These are phyloP conservation scores for Drosophila biarmipes DNA, from an alignment of 1,140 invertebrate genomes.

Conservation along the genomic window DNA sequence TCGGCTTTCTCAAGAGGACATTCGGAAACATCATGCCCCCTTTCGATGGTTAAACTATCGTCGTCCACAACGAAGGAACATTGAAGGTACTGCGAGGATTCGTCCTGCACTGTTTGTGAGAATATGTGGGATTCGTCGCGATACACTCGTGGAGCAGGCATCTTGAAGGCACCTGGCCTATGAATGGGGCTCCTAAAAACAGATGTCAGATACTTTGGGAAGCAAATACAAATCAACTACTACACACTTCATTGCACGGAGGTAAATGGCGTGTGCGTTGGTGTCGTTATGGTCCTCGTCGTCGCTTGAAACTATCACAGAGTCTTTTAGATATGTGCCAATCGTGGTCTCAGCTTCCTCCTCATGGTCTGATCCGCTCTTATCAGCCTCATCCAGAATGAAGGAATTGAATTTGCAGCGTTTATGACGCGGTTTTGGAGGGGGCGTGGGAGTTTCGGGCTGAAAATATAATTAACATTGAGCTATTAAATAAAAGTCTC, in stretches of 20 bases:
- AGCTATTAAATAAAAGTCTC: not conserved
- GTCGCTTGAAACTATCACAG: slow-evolving; percentile 79
- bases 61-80: slow-evolving; percentile 75
- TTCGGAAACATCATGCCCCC: slow-evolving; percentile 40
- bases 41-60: slow-evolving; percentile 11
- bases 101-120: slow-evolving; percentile 62
- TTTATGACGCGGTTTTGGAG: slow-evolving; percentile 24
- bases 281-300: slow-evolving; percentile 84
- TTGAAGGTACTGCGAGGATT: slow-evolving; percentile 65
- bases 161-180: slow-evolving; percentile 73
- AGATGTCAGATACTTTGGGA: not conserved
- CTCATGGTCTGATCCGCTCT: slow-evolving; percentile 83
- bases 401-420: slow-evolving; percentile 84
- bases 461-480: not conserved
- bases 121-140: slow-evolving; percentile 69
- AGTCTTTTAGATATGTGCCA: slow-evolving; percentile 66
- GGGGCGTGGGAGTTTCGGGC: slow-evolving; percentile 16
- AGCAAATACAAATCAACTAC: not conserved
- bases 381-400: slow-evolving; percentile 86
- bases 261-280: slow-evolving; percentile 86
- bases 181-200: slow-evolving; percentile 61
- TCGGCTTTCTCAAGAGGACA: slow-evolving; percentile 80
- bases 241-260: slow-evolving; percentile 86
- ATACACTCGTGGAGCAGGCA: slow-evolving; percentile 59
- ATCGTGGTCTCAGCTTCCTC: slow-evolving; percentile 66